A percentile compares a stretch with the other conserved stretches of the same genome.
Conservation (phyloP, 2,113 vertebrate species). For the Hippoglossus stenolepis region DNA sequence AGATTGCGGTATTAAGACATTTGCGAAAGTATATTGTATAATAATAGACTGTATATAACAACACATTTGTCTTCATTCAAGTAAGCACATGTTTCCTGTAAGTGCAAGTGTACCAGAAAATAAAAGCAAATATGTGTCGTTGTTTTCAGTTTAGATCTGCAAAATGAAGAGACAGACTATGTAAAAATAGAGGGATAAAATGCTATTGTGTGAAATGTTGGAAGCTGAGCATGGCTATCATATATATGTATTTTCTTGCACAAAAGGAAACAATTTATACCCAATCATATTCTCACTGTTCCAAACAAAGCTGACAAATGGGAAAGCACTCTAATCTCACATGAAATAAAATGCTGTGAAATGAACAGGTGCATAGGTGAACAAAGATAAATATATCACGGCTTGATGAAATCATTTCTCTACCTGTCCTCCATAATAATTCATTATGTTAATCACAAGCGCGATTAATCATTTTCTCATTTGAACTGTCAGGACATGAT, state of each 20-base stretch:
- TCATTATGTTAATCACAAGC: constrained; percentile 80
- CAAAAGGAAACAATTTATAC: constrained; percentile 60
- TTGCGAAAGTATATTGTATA: too few relatives aligned
- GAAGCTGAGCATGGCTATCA: constrained; percentile 31
- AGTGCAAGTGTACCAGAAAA: not conserved
- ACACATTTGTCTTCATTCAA: too few relatives aligned
- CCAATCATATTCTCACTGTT: constrained; percentile 55
- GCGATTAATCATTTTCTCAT: constrained; percentile 82
- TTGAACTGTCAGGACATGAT: constrained; percentile 78
- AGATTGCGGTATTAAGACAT: too few relatives aligned
- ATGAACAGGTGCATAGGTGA: constrained; percentile 79
- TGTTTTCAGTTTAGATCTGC: not conserved
- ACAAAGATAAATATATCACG: constrained; percentile 77
- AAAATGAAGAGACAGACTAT: not conserved
- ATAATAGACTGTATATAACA: too few relatives aligned
- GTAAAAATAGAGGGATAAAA: constrained; percentile 6
- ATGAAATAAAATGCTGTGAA: constrained; percentile 67
- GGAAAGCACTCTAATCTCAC: constrained; percentile 63
- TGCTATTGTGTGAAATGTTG: constrained; percentile 34
- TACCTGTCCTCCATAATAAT: constrained; percentile 80
- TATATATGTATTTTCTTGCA: constrained; percentile 62
- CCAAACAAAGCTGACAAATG: constrained; percentile 72
- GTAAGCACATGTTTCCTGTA: not conserved
- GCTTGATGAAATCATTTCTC: constrained; percentile 81
- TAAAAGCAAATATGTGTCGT: not conserved